Conservation (phyloP, 2,888 invertebrate genomes). For the Lydus trimaculatus region DNA sequence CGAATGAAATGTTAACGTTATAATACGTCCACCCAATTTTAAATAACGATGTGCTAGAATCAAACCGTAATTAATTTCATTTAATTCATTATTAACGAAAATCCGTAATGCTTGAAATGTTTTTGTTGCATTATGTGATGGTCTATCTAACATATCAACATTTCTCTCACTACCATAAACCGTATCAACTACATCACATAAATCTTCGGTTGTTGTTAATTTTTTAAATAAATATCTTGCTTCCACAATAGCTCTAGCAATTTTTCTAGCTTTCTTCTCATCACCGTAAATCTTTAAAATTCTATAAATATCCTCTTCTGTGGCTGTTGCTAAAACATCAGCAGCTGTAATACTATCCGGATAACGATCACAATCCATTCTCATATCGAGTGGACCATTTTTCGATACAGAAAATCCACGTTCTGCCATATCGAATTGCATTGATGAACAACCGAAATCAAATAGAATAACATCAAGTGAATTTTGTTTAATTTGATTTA, state of each 20-base stretch:
- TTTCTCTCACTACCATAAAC: constrained; percentile 61
- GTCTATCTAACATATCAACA: constrained; percentile 77
- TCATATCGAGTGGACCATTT: constrained; percentile 93
- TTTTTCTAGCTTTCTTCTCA: constrained; percentile 85
- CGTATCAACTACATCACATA: constrained; percentile 67
- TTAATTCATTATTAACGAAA: constrained; percentile 95
- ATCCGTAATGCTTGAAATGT: constrained; percentile 93
- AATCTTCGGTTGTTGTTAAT: constrained; percentile 82
- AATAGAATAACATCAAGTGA: constrained; percentile 88
- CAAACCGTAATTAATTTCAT: constrained; percentile 91
- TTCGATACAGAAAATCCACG: constrained; percentile 87
- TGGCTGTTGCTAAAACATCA: constrained; percentile 82
- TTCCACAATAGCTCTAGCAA: constrained; percentile 87
- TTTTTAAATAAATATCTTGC: constrained; percentile 68
- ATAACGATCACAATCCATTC: constrained; percentile 85
- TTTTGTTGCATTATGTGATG: constrained; percentile 86
- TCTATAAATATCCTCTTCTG: constrained; percentile 78
- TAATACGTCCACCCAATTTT: constrained; percentile 78
- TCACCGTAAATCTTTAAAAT: constrained; percentile 94
- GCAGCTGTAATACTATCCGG: constrained; percentile 82
- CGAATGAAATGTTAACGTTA: constrained; percentile 90
- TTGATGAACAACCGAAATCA: constrained; percentile 94
- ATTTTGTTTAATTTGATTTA: constrained; percentile 66
- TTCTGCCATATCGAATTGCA: constrained; percentile 85
- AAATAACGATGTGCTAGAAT: constrained; percentile 78